A percentile compares a stretch with the other conserved stretches of the same genome.
Conservation (phyloP, 92 coral and sea anemone species). For the Virgularia gustaviana region DNA sequence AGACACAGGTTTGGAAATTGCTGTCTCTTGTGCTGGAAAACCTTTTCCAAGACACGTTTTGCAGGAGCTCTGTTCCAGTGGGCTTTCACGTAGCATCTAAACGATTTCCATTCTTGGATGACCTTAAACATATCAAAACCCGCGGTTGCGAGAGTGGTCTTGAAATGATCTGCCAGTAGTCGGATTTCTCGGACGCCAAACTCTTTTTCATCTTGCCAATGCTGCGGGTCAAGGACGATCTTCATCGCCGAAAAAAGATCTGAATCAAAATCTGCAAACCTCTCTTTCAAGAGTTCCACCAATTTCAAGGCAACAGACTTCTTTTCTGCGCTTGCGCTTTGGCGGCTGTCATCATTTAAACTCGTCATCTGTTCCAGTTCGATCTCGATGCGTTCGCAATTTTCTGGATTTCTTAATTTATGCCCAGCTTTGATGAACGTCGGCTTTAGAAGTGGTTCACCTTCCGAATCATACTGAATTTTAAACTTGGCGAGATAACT, state of each 20-base stretch:
- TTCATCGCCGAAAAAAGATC: not conserved
- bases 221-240: not conserved
- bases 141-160: not conserved
- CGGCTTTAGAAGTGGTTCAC: no score
- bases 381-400: no score
- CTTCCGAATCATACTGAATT: no score
- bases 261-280: no score
- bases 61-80: not conserved
- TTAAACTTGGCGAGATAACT: slow-evolving; percentile 7
- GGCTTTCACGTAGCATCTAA: not conserved
- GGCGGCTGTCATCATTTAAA: no score
- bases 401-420: no score
- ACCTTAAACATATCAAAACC: not conserved
- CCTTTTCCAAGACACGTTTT: no score
- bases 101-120: not conserved
- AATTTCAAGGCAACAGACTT: no score
- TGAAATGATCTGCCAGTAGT: not conserved
- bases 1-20: slow-evolving; percentile 7
- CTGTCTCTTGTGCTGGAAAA: not conserved
- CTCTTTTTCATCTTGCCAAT: not conserved
- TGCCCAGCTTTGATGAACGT: no score
- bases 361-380: no score
- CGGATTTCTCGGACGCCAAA: not conserved
- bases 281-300: no score
- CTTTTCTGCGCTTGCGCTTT: no score